phyloP scores from a whole-genome alignment of 2,888 invertebrate species.

The Trichogramma dendrolimi region DNA sequence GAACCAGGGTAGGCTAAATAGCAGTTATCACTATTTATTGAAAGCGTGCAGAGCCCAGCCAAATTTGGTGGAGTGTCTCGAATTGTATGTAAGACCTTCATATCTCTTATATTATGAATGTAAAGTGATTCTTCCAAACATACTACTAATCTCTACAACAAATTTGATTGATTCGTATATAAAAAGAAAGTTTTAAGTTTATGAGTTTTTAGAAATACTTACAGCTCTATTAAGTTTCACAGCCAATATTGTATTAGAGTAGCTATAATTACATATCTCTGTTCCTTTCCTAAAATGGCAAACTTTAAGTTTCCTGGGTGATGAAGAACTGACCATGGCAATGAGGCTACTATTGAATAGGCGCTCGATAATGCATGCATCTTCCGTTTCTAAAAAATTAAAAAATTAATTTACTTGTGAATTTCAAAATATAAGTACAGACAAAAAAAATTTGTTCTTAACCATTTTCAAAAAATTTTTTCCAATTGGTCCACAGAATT shows the following conservation, averaged over 20 bases:
- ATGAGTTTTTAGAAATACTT: conserved; percentile 47
- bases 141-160: conserved; percentile 80
- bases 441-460: conserved; percentile 26
- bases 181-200: not conserved
- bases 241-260: conserved; percentile 90
- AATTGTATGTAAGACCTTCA: conserved; percentile 97
- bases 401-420: not conserved
- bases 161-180: not conserved
- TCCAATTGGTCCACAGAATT: conserved; percentile 80
- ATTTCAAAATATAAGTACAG: not conserved
- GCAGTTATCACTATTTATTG: conserved; percentile 84
- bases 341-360: conserved; percentile 96
- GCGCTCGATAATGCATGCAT: conserved; percentile 88
- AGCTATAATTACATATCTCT: conserved; percentile 96
- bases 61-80: conserved; percentile 96
- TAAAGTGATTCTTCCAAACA: conserved; percentile 96
- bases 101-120: conserved; percentile 97
- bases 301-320: conserved; percentile 87
- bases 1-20: conserved; percentile 96
- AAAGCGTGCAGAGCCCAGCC: conserved; percentile 85
- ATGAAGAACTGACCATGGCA: conserved; percentile 86
- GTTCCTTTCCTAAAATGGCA: conserved; percentile 97
- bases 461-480: conserved; percentile 85
- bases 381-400: conserved; percentile 60
- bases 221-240: conserved; percentile 92